These are phyloP conservation scores for Plecotus auritus DNA, from an alignment of 2,113 vertebrate species.

Conservation along the genomic window DNA sequence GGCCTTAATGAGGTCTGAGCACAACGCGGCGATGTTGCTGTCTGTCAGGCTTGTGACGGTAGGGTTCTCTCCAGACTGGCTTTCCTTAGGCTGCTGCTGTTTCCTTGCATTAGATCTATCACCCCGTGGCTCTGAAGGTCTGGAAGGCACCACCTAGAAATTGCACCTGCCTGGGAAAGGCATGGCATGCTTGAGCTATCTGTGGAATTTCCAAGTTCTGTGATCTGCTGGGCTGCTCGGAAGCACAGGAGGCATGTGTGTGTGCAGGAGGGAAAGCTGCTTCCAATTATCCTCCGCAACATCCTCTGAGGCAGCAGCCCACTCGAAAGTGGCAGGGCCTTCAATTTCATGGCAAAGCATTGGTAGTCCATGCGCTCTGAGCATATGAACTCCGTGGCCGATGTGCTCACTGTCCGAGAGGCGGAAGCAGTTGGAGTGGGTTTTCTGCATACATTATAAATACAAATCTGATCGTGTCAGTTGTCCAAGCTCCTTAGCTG, in stretches of 20 bases:
- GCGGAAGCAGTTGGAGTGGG: not conserved
- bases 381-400: not conserved
- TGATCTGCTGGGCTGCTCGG: not conserved
- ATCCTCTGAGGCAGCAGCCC: not conserved
- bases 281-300: accelerated
- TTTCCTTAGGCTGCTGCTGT: not conserved
- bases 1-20: constrained; percentile 41
- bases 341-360: not conserved
- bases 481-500: not conserved
- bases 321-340: not conserved
- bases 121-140: not conserved
- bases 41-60: not conserved
- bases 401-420: accelerated
- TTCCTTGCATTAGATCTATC: not conserved
- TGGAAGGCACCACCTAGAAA: not conserved
- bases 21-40: not conserved
- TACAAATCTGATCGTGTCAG: not conserved
- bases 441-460: not conserved
- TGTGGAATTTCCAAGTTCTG: not conserved
- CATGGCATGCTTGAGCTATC: not conserved
- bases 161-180: not conserved
- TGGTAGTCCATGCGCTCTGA: not conserved
- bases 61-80: not conserved
- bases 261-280: not conserved
- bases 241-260: not conserved